Evolutionary conservation across 2,888 invertebrate species (phyloP).

Genomic region (Melangyna quadrimaculata): DNA sequence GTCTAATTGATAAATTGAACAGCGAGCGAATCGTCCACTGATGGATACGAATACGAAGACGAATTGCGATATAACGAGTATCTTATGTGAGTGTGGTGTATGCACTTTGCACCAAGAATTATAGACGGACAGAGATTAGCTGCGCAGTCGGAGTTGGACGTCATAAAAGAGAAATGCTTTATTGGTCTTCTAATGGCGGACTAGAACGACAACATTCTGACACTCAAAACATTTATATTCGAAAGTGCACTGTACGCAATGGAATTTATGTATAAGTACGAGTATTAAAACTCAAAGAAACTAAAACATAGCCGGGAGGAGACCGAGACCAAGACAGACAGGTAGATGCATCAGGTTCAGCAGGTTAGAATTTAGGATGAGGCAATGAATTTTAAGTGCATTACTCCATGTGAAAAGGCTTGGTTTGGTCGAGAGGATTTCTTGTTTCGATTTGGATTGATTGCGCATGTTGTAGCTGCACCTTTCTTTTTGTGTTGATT

Average conservation of each 20-base stretch:
- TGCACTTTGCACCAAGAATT: conserved; percentile 18
- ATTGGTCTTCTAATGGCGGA: conserved; percentile 54
- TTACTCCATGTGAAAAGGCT: neutral
- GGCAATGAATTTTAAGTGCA: conserved; percentile 25
- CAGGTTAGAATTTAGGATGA: no score
- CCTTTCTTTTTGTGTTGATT: conserved; percentile 2
- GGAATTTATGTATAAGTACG: conserved; percentile 48
- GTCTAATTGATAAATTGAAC: conserved; percentile 62
- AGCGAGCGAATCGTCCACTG: neutral
- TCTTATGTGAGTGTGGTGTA: conserved; percentile 2
- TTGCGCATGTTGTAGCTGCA: neutral
- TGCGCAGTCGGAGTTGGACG: neutral
- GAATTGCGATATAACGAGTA: conserved; percentile 48
- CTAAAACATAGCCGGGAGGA: neutral
- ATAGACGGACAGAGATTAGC: neutral
- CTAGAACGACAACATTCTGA: conserved; percentile 53
- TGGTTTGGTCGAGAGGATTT: conserved; percentile 25
- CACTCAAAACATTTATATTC: conserved; percentile 55
- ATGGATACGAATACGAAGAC: neutral
- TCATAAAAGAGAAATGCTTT: conserved; percentile 60
- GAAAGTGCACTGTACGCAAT: conserved; percentile 37
- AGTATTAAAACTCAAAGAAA: neutral
- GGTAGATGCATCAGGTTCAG: conserved; percentile 16
- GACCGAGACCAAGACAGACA: no score
- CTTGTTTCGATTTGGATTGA: conserved; percentile 27